Conservation (phyloP, 2,888 invertebrate genomes). For the Tiliacea aurago region DNA sequence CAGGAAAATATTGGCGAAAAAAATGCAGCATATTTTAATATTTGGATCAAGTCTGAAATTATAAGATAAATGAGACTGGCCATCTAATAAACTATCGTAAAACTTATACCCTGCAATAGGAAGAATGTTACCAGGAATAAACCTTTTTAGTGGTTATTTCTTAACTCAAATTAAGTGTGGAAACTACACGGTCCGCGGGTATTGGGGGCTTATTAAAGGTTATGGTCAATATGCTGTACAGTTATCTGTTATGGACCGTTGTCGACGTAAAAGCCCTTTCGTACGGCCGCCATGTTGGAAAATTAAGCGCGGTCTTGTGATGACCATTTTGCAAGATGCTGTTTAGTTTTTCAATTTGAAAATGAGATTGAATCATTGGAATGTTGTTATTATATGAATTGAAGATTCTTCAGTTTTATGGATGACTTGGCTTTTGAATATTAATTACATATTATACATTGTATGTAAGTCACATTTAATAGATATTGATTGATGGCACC, state of each 20-base stretch:
- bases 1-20: too few relatives aligned
- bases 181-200: conserved; percentile 69
- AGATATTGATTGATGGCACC: too few relatives aligned
- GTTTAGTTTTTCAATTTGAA: conserved; percentile 13
- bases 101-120: conserved; percentile 3
- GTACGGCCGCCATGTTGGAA: conserved; percentile 55
- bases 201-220: conserved; percentile 75
- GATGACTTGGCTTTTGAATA: too few relatives aligned
- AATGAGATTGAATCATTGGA: not conserved
- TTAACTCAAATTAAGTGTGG: conserved; percentile 70
- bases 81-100: not conserved
- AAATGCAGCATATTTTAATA: not conserved
- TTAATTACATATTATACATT: too few relatives aligned
- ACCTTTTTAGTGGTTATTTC: conserved; percentile 58
- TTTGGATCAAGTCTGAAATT: not conserved
- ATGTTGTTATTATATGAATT: not conserved
- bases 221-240: conserved; percentile 78
- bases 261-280: conserved; percentile 58
- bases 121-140: conserved; percentile 37
- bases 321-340: conserved; percentile 18
- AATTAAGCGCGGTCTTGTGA: conserved; percentile 52
- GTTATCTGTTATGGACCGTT: conserved; percentile 70
- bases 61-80: not conserved
- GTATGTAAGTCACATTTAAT: too few relatives aligned
- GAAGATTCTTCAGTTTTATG: too few relatives aligned